A percentile compares a stretch with the other conserved stretches of the same genome.
These are phyloP conservation scores for Tichodroma muraria DNA, from an alignment of 2,113 vertebrate genomes.

Conservation along the genomic window DNA sequence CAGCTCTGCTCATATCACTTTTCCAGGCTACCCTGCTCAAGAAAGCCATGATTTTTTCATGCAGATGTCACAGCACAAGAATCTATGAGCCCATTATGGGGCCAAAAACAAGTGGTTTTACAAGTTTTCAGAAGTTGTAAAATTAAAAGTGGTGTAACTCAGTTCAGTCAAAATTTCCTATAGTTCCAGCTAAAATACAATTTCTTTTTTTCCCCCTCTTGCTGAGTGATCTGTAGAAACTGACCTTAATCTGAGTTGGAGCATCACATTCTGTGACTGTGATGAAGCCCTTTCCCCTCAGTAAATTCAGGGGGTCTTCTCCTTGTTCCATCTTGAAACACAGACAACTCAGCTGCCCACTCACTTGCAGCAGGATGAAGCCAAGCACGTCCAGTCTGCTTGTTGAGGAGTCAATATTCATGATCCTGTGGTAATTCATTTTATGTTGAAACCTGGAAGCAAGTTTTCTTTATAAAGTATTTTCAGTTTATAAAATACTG, in stretches of 20 bases:
- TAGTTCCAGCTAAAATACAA: not conserved
- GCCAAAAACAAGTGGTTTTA: not conserved
- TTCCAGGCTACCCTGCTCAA: not conserved
- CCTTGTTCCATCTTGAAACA: not conserved
- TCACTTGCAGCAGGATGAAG: not conserved
- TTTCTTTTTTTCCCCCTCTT: not conserved
- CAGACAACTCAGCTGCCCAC: not conserved
- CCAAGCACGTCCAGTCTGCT: rapidly evolving
- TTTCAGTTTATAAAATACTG: not conserved
- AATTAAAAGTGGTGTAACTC: not conserved
- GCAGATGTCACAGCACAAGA: not conserved
- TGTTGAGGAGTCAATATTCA: not conserved
- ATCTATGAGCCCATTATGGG: not conserved
- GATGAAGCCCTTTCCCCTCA: not conserved
- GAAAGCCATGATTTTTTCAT: not conserved
- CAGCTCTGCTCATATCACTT: rapidly evolving
- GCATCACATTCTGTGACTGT: not conserved
- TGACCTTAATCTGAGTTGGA: not conserved
- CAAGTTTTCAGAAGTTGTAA: not conserved
- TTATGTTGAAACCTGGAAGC: not conserved
- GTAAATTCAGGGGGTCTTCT: not conserved
- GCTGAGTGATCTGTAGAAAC: not conserved
- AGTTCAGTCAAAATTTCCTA: not conserved
- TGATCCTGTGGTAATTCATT: not conserved
- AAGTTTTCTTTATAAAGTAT: not conserved